A percentile compares a stretch with the other conserved stretches of the same genome.
Evolutionary conservation across 2,113 vertebrate species (phyloP).

Genomic region (Sterna hirundo): DNA sequence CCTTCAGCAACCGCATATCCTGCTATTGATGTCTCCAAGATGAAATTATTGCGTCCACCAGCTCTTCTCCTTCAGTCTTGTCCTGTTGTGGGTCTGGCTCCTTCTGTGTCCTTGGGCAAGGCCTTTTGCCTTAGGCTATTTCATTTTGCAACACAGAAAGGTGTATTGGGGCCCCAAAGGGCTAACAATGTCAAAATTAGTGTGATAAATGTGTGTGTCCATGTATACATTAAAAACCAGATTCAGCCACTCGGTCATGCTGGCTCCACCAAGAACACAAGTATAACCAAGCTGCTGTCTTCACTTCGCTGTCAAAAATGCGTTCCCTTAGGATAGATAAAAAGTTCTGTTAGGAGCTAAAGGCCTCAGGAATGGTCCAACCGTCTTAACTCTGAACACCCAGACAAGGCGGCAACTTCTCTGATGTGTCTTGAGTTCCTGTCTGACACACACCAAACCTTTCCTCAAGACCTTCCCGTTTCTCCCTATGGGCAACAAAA

Average conservation of each 20-base stretch:
- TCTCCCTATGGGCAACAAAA: background rate
- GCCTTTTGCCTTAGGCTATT: background rate
- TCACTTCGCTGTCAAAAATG: background rate
- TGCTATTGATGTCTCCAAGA: background rate
- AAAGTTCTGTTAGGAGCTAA: background rate
- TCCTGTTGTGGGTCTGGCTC: background rate
- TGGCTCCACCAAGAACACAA: background rate
- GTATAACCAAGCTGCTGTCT: fast-evolving
- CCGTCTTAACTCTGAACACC: background rate
- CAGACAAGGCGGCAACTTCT: background rate
- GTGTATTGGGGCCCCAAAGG: background rate
- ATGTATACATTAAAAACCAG: fast-evolving
- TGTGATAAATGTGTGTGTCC: too few species aligned
- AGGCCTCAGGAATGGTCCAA: background rate
- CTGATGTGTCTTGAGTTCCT: background rate
- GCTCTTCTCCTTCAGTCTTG: background rate
- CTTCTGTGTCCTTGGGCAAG: background rate
- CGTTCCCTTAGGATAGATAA: background rate
- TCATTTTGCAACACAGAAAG: background rate
- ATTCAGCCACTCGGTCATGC: fast-evolving
- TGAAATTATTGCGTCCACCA: background rate
- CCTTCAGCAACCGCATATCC: background rate
- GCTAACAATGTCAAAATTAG: background rate
- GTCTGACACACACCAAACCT: background rate
- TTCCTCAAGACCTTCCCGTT: background rate